A percentile compares a stretch with the other conserved stretches of the same genome.
Conservation (phyloP, 2,113 vertebrate genomes). For the Strigops habroptila region DNA sequence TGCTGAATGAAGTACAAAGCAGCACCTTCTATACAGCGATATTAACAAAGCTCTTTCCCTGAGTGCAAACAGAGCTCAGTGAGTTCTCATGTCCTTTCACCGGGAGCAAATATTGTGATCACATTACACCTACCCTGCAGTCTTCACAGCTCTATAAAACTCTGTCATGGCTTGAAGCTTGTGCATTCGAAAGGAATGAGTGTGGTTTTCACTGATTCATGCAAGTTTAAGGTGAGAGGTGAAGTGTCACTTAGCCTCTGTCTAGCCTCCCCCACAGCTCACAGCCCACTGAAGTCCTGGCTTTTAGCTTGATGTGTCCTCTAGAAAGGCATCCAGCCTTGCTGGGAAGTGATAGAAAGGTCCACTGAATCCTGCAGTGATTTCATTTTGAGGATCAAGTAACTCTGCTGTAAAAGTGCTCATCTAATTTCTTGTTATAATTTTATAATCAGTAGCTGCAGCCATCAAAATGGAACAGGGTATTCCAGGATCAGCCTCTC, state of each 20-base stretch:
- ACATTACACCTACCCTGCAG: neutral
- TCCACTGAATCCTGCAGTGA: neutral
- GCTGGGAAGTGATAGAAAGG: neutral
- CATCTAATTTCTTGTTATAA: neutral
- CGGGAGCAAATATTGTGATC: fast-evolving
- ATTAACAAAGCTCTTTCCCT: neutral
- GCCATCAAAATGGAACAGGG: neutral
- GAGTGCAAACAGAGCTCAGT: neutral
- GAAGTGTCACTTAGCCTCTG: neutral
- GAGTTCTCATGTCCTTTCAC: neutral
- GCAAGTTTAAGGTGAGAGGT: neutral
- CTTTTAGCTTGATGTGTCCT: neutral
- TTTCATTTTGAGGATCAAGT: neutral
- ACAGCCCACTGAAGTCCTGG: neutral
- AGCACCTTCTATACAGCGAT: neutral
- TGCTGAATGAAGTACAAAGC: neutral
- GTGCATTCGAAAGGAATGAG: neutral
- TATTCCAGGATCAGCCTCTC: neutral
- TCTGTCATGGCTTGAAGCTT: neutral
- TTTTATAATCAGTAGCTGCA: neutral
- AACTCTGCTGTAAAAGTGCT: neutral
- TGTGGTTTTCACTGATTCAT: neutral
- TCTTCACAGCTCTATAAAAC: neutral
- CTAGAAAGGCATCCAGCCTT: neutral
- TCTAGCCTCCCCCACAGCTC: neutral